Evolutionary conservation across 2,888 invertebrate species (phyloP).

Genomic region (Rosalia funebris): DNA sequence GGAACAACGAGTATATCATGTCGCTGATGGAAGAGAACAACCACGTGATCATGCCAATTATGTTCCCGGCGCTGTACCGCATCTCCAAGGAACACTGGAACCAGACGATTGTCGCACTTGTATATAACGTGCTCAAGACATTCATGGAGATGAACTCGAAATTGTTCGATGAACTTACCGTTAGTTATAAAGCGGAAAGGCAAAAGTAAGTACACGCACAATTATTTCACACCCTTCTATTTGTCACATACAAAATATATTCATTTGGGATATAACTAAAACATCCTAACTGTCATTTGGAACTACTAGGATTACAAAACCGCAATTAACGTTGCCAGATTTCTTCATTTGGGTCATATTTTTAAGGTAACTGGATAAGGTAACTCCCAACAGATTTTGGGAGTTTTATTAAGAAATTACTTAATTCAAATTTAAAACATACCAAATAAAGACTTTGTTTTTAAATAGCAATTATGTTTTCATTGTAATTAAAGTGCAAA

Average conservation of each 20-base stretch:
- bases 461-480: too few species aligned
- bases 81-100: constrained; percentile 99
- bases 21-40: constrained; percentile 99
- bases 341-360: too few species aligned
- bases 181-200: constrained; percentile 98
- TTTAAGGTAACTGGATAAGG: too few species aligned
- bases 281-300: too few species aligned
- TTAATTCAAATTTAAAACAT: too few species aligned
- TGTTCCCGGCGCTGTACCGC: constrained; percentile 99
- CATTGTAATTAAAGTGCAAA: too few species aligned
- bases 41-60: constrained; percentile 97
- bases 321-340: too few species aligned
- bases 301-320: too few species aligned
- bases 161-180: constrained; percentile 98
- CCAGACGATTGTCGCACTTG: constrained; percentile 98
- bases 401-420: too few species aligned
- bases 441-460: too few species aligned
- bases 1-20: constrained; percentile 99
- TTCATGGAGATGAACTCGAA: constrained; percentile 99
- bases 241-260: background rate
- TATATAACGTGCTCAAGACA: constrained; percentile 99
- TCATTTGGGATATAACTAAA: too few species aligned
- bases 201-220: constrained; percentile 92
- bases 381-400: too few species aligned
- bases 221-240: background rate